phyloP scores from a whole-genome alignment of 2,797 vertebrate genomes.

The Poecilia gillii region DNA sequence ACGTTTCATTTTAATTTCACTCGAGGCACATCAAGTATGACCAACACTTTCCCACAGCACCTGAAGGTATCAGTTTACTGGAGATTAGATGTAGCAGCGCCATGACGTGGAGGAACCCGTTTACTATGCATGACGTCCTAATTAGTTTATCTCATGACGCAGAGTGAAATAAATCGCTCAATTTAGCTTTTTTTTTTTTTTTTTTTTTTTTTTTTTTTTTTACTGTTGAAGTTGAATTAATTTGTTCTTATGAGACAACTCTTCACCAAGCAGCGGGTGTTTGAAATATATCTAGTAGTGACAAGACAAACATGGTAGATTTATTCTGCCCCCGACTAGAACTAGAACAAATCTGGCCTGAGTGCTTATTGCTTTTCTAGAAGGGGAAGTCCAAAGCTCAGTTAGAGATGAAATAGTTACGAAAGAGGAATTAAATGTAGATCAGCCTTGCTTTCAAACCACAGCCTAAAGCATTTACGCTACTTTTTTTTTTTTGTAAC shows the following conservation, averaged over 20 bases:
- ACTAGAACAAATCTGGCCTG: background rate
- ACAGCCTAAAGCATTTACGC: background rate
- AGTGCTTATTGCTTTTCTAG: background rate
- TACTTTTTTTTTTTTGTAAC: background rate
- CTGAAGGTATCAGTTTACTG: constrained; percentile 53
- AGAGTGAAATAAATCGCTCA: background rate
- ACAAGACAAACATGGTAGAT: background rate
- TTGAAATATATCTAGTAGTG: background rate
- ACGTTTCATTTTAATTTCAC: background rate
- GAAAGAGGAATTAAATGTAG: background rate
- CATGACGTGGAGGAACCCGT: constrained; percentile 34
- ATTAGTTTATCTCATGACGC: background rate
- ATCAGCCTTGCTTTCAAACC: background rate
- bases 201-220: background rate
- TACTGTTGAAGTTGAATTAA: background rate
- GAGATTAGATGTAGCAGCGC: constrained; percentile 11
- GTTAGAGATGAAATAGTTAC: background rate
- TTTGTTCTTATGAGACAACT: background rate
- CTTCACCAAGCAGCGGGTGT: background rate
- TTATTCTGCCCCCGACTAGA: background rate
- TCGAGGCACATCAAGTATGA: background rate
- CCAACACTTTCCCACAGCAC: constrained; percentile 6
- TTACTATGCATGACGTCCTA: constrained; percentile 4
- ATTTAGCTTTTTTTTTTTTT: background rate
- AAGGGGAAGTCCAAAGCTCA: constrained; percentile 3